phyloP scores from a whole-genome alignment of 92 coral and sea anemone species.

The Palythoa grandiflora region DNA sequence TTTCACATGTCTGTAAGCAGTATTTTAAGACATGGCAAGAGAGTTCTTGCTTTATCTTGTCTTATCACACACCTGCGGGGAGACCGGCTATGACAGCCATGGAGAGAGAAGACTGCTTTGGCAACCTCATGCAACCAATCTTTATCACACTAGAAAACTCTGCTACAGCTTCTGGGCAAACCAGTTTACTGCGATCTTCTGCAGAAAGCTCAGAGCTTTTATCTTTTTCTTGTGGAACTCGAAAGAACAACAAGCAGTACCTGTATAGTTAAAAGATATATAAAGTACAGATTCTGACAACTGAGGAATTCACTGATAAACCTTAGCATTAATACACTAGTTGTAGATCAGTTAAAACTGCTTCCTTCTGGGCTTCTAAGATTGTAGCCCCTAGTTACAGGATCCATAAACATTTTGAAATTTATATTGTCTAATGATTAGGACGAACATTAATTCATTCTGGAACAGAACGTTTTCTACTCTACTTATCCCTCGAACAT shows the following conservation, averaged over 20 bases:
- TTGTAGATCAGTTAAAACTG: too few relatives aligned
- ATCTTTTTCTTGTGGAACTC: conserved; percentile 64
- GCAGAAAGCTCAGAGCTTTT: conserved; percentile 42
- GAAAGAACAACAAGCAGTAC: conserved; percentile 75
- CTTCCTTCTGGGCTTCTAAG: too few relatives aligned
- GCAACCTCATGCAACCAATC: conserved; percentile 88
- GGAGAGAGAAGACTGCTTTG: conserved; percentile 85
- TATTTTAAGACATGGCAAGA: too few relatives aligned
- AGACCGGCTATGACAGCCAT: conserved; percentile 84
- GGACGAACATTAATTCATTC: too few relatives aligned
- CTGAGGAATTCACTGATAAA: neutral
- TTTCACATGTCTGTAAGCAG: too few relatives aligned
- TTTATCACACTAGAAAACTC: conserved; percentile 87
- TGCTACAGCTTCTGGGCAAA: conserved; percentile 67
- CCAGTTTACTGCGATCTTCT: conserved; percentile 53
- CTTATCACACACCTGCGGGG: conserved; percentile 22
- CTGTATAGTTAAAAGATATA: conserved; percentile 47
- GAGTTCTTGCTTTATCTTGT: too few relatives aligned
- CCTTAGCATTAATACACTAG: too few relatives aligned
- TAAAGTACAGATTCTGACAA: neutral
- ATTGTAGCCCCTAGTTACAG: too few relatives aligned
- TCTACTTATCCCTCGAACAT: too few relatives aligned
- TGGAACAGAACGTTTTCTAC: too few relatives aligned
- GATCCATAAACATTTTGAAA: too few relatives aligned
- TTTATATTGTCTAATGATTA: too few relatives aligned